A percentile compares a stretch with the other conserved stretches of the same genome.
These are phyloP conservation scores for Eulemur macaco DNA, from an alignment of 2,113 vertebrate species.

Conservation along the genomic window DNA sequence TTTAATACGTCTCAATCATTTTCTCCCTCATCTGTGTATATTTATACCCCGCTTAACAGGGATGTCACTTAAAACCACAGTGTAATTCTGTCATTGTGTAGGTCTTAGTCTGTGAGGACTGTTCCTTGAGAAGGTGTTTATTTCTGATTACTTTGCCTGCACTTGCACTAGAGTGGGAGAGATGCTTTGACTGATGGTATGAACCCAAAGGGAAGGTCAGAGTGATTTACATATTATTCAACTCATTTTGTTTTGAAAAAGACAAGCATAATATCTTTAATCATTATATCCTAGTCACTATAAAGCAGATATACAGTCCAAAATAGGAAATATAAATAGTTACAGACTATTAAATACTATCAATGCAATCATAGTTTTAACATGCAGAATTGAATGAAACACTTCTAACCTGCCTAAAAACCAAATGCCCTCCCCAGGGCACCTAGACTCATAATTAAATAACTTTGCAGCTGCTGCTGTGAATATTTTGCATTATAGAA, in stretches of 20 bases:
- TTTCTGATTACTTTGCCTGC: neutral
- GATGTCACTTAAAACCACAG: neutral
- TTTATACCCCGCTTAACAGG: neutral
- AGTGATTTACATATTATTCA: neutral
- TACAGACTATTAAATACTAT: neutral
- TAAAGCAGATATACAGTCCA: neutral
- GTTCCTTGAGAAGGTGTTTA: neutral
- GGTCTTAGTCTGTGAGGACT: neutral
- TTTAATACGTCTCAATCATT: neutral
- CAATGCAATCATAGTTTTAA: neutral
- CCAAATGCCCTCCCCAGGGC: neutral
- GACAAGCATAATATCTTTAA: neutral
- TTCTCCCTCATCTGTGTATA: neutral
- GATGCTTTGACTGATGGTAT: neutral
- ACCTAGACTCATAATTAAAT: neutral
- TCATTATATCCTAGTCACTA: neutral
- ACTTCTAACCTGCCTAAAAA: neutral
- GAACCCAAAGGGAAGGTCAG: neutral
- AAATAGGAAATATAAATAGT: neutral
- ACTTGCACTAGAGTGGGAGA: neutral
- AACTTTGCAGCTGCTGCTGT: neutral
- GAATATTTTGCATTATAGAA: neutral
- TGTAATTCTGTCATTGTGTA: neutral
- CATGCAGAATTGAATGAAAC: neutral
- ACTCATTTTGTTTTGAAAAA: conserved; percentile 6